Conservation (phyloP, 2,888 invertebrate species). For the Dendrolimus pini region DNA sequence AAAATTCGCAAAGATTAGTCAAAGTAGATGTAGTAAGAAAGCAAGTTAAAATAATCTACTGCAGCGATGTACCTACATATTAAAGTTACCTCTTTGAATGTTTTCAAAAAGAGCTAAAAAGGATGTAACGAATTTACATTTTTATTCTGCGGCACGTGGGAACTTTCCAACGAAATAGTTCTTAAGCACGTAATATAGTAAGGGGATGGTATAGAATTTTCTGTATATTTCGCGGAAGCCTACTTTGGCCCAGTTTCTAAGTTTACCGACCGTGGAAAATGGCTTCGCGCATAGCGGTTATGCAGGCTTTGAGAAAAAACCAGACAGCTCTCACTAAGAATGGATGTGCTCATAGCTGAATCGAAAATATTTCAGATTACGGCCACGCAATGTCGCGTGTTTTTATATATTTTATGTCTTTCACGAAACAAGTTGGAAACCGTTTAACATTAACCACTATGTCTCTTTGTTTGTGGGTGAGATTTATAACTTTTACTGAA, state of each 20-base stretch:
- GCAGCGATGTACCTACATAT: background rate
- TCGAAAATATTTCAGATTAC: background rate
- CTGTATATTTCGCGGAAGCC: constrained; percentile 64
- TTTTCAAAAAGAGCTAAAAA: constrained; percentile 22
- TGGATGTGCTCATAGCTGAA: background rate
- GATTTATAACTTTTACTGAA: too few species aligned
- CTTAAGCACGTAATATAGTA: constrained; percentile 61
- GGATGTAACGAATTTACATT: constrained; percentile 40
- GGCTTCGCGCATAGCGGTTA: constrained; percentile 58
- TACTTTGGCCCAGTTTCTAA: constrained; percentile 70
- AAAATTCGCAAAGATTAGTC: too few species aligned
- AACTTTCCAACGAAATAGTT: constrained; percentile 54
- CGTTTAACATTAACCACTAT: too few species aligned
- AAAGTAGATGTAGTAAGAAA: too few species aligned
- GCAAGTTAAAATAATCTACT: too few species aligned
- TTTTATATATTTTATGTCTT: too few species aligned
- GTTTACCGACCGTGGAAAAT: constrained; percentile 68
- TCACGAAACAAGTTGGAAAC: background rate
- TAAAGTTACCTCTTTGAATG: background rate
- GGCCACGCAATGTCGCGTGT: background rate
- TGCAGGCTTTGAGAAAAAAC: constrained; percentile 47
- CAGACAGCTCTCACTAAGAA: constrained; percentile 2
- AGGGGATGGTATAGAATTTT: constrained; percentile 43
- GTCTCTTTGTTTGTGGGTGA: too few species aligned
- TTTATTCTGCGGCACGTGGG: constrained; percentile 46